Conservation (phyloP, 2,113 vertebrate genomes). For the Eubucco bourcierii region DNA sequence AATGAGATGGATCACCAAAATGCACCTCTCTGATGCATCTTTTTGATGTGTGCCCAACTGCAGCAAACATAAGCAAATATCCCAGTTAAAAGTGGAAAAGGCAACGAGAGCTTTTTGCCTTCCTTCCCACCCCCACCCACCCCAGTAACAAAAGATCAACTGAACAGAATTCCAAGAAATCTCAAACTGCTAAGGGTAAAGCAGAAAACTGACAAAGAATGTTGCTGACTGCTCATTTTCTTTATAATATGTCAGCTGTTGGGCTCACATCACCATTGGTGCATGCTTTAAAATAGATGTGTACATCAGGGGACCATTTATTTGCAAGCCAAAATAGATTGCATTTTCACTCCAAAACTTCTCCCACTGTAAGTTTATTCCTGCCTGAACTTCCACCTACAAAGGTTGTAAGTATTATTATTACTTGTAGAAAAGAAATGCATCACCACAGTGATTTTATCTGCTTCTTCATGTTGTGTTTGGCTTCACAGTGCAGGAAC, state of each 20-base stretch:
- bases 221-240: slow-evolving; percentile 12
- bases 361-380: not conserved
- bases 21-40: not conserved
- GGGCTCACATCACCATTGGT: not conserved
- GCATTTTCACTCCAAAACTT: not conserved
- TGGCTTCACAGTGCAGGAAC: not conserved
- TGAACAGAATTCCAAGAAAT: slow-evolving; percentile 6
- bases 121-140: not conserved
- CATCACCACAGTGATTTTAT: not conserved
- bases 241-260: slow-evolving; percentile 19
- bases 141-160: not conserved
- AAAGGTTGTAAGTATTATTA: not conserved
- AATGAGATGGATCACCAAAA: not conserved
- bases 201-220: slow-evolving; percentile 13
- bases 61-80: not conserved
- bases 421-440: slow-evolving; percentile 8
- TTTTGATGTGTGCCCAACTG: not conserved
- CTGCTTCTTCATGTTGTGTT: not conserved
- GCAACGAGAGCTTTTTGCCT: not conserved
- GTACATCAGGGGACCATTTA: not conserved
- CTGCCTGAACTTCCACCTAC: not conserved
- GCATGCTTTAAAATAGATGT: slow-evolving; percentile 17
- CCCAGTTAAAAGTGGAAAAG: not conserved
- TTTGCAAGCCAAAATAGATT: slow-evolving; percentile 9
- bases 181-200: not conserved